Percentiles rank a stretch among this genome's conserved stretches.
These are phyloP conservation scores for Porites lutea DNA, from an alignment of 64 coral and sea anemone genomes.

Conservation along the genomic window DNA sequence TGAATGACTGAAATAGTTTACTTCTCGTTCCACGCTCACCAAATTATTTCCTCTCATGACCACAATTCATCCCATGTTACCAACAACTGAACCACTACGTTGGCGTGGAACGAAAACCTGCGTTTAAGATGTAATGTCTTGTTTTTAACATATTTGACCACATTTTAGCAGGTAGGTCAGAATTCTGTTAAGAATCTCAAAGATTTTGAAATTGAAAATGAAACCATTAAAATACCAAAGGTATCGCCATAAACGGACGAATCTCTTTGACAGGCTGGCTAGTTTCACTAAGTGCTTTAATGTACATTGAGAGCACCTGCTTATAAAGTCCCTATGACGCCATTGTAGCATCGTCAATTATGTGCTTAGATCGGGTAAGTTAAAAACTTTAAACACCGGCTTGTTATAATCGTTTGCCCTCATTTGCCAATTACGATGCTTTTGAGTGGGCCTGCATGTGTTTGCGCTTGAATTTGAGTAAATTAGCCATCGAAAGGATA, in stretches of 20 bases:
- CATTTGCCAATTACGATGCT: neutral
- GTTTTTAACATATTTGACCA: too few relatives aligned
- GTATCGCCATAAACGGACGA: too few relatives aligned
- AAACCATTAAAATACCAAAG: neutral
- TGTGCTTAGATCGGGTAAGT: neutral
- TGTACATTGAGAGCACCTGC: neutral
- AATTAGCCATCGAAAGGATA: neutral
- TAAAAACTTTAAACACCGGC: neutral
- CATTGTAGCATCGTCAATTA: constrained; percentile 1
- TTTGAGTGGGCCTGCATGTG: neutral
- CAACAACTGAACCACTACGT: too few relatives aligned
- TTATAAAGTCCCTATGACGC: neutral
- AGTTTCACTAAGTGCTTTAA: too few relatives aligned
- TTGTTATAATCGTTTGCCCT: neutral
- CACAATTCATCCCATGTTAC: too few relatives aligned
- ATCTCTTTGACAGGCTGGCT: too few relatives aligned
- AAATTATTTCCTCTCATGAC: too few relatives aligned
- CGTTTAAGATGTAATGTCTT: too few relatives aligned
- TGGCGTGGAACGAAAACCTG: too few relatives aligned
- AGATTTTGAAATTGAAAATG: too few relatives aligned
- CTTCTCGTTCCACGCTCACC: too few relatives aligned
- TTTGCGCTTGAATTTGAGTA: neutral
- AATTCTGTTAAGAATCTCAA: neutral
- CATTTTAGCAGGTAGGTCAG: neutral
- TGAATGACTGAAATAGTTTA: too few relatives aligned